Conservation (phyloP, 2,797 vertebrate species). For the Chromobotia macracanthus region DNA sequence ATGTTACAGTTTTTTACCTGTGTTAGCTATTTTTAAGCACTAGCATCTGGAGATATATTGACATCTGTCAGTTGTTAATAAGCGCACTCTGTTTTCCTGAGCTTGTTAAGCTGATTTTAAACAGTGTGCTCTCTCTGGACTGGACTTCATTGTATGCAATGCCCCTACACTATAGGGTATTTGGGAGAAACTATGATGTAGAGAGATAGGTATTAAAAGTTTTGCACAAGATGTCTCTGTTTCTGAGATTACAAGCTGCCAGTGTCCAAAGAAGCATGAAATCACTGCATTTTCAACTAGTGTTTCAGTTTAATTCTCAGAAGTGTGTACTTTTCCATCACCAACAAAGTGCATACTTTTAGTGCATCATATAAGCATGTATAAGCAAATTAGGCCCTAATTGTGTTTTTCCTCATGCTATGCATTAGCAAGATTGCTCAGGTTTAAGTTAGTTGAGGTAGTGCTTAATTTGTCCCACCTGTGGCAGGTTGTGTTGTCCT, state of each 20-base stretch:
- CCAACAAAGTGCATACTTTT: not conserved
- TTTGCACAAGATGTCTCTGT: not conserved
- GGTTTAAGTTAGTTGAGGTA: slow-evolving; percentile 1
- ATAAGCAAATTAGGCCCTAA: not conserved
- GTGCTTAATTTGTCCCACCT: slow-evolving; percentile 50
- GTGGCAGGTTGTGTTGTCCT: slow-evolving; percentile 16
- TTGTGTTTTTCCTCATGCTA: not conserved
- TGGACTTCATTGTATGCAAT: no score
- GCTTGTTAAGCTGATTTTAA: not conserved
- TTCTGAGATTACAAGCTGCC: not conserved
- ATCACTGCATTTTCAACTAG: no score
- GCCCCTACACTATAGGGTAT: no score
- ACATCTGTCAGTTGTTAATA: not conserved
- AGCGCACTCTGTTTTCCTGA: not conserved
- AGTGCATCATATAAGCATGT: not conserved
- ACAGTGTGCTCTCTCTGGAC: no score
- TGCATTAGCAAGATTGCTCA: slow-evolving; percentile 27
- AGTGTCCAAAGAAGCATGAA: no score
- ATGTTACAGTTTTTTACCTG: not conserved
- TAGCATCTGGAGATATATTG: not conserved
- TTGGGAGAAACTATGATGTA: no score
- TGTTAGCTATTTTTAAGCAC: not conserved
- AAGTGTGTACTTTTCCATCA: not conserved
- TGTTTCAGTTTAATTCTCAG: not conserved
- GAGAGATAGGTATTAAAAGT: no score